Conservation (phyloP, 2,888 invertebrate species). For the Zhuqinia jingwanae region DNA sequence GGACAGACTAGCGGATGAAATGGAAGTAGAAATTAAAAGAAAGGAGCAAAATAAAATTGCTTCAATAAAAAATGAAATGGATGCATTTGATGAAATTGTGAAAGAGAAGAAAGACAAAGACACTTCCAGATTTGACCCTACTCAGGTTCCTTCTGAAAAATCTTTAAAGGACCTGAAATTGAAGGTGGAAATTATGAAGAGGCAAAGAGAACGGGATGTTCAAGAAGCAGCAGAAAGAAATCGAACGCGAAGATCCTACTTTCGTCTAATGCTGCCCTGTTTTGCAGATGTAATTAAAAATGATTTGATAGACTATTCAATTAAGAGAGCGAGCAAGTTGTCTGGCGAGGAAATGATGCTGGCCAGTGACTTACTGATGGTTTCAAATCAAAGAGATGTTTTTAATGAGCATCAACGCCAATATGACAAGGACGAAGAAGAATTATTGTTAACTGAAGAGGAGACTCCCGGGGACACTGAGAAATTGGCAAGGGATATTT, state of each 20-base stretch:
- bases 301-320: slow-evolving; percentile 16
- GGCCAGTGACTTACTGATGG: not conserved
- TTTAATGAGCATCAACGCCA: slow-evolving; percentile 22
- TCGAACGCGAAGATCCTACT: slow-evolving; percentile 40
- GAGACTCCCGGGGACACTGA: not conserved
- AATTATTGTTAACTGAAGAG: not conserved
- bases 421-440: slow-evolving; percentile 19
- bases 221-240: slow-evolving; percentile 31
- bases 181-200: slow-evolving; percentile 40
- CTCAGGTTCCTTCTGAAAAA: slow-evolving; percentile 25
- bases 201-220: slow-evolving; percentile 43
- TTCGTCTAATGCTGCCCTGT: slow-evolving; percentile 40
- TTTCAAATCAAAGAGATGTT: not conserved
- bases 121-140: not conserved
- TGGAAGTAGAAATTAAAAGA: not conserved
- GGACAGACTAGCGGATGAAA: not conserved
- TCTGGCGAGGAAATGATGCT: slow-evolving; percentile 31
- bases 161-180: slow-evolving; percentile 38
- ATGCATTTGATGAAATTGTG: slow-evolving; percentile 35
- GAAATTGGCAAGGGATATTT: slow-evolving; percentile 11
- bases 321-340: slow-evolving; percentile 15
- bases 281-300: slow-evolving; percentile 7
- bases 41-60: not conserved
- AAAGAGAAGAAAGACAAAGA: not conserved
- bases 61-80: slow-evolving; percentile 41